Evolutionary conservation across 2,113 vertebrate species (phyloP).

Genomic region (Dromiciops gliroides): DNA sequence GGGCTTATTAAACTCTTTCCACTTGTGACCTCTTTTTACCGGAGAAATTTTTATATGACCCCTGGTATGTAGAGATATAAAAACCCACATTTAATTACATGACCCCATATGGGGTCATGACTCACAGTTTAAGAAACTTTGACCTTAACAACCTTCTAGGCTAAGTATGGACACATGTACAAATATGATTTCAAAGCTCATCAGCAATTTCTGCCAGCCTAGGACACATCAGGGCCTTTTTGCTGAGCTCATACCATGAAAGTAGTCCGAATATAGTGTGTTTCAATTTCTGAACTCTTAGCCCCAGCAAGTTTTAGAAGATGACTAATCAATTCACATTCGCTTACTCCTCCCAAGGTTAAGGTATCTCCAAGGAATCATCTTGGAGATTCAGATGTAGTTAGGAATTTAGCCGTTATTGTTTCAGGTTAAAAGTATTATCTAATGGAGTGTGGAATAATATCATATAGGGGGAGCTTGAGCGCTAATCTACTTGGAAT

Average conservation of each 20-base stretch:
- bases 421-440: constrained; percentile 67
- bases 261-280: constrained; percentile 22
- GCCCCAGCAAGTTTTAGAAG: constrained; percentile 44
- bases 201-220: neutral
- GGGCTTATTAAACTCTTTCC: too few species aligned
- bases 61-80: too few species aligned
- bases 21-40: too few species aligned
- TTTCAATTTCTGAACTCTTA: constrained; percentile 51
- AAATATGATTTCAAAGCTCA: constrained; percentile 20
- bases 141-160: constrained; percentile 24
- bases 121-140: too few species aligned
- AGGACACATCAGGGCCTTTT: neutral
- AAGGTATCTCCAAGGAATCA: constrained; percentile 49
- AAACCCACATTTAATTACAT: too few species aligned
- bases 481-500: constrained; percentile 50
- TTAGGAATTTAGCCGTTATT: constrained; percentile 64
- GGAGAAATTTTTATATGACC: too few species aligned
- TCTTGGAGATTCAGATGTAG: neutral
- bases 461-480: neutral
- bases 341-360: constrained; percentile 47
- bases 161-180: neutral
- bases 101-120: too few species aligned
- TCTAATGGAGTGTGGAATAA: constrained; percentile 58
- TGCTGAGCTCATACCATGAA: neutral
- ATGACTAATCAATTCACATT: constrained; percentile 61